Percentiles rank a stretch among this genome's conserved stretches.
phyloP scores from a whole-genome alignment of 2,888 invertebrate genomes.

The Pilophorus perplexus region DNA sequence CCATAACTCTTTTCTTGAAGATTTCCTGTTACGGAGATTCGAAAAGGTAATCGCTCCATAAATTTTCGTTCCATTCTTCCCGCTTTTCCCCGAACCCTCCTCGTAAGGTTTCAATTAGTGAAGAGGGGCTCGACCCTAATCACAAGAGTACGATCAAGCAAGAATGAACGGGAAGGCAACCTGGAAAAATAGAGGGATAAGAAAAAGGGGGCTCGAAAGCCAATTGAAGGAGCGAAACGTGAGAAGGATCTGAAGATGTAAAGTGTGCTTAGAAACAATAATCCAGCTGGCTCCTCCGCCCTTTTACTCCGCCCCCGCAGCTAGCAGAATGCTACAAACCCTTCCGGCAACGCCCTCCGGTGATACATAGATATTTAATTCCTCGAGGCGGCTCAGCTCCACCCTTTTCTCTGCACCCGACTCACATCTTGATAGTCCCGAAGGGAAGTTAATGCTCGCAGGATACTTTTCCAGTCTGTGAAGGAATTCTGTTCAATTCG shows the following conservation, averaged over 20 bases:
- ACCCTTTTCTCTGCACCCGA: conserved; percentile 13
- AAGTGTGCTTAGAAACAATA: conserved; percentile 40
- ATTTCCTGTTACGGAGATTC: too few species aligned
- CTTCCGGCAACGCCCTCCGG: not conserved
- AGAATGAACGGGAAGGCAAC: not conserved
- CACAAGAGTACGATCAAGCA: not conserved
- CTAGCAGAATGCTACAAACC: too few species aligned
- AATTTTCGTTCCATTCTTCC: too few species aligned
- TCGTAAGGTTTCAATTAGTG: too few species aligned
- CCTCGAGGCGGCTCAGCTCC: conserved; percentile 19
- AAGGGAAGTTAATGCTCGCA: conserved; percentile 36
- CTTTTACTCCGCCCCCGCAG: too few species aligned
- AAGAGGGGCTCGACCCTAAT: too few species aligned
- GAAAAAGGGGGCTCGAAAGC: conserved; percentile 5
- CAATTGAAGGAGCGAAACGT: conserved; percentile 31
- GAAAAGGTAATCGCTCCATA: too few species aligned
- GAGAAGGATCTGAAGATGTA: conserved; percentile 38
- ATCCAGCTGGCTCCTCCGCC: too few species aligned
- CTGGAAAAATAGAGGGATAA: not conserved
- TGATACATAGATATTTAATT: conserved; percentile 41
- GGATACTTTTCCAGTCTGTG: conserved; percentile 25
- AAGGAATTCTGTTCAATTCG: conserved; percentile 24
- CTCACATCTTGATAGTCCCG: conserved; percentile 40
- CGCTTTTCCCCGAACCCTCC: too few species aligned
- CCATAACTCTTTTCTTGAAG: too few species aligned